A percentile compares a stretch with the other conserved stretches of the same genome.
These are phyloP conservation scores for Lasioglossum figueresi DNA, from an alignment of 2,888 invertebrate species.

Conservation along the genomic window DNA sequence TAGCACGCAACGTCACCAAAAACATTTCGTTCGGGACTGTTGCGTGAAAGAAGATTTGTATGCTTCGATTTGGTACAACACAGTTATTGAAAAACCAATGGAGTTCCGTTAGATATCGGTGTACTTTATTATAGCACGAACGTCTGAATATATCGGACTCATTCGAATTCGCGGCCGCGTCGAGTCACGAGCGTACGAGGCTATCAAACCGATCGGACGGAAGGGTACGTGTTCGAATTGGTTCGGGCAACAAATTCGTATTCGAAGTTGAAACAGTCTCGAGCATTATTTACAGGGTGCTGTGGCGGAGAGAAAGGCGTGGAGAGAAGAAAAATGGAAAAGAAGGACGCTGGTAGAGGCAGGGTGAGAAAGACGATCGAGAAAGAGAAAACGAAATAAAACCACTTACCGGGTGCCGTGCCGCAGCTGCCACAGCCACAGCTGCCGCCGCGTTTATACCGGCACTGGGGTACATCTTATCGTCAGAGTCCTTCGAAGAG, in stretches of 20 bases:
- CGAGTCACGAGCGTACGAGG: neutral
- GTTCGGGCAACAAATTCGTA: neutral
- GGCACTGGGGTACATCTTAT: constrained; percentile 80
- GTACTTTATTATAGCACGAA: neutral
- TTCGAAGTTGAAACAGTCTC: neutral
- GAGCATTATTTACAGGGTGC: neutral
- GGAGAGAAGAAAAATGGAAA: neutral
- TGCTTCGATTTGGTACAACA: no score
- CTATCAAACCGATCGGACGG: neutral
- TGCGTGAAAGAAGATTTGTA: no score
- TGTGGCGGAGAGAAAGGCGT: neutral
- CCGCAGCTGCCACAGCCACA: constrained; percentile 83
- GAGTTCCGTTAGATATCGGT: no score
- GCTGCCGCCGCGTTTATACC: constrained; percentile 83
- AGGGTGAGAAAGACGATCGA: constrained; percentile 15
- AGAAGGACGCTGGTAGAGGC: neutral
- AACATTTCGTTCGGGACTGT: no score
- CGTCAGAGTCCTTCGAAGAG: constrained; percentile 60
- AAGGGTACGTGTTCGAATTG: neutral
- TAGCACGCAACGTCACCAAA: no score
- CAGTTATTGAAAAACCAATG: no score
- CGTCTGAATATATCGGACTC: neutral
- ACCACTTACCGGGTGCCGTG: constrained; percentile 81
- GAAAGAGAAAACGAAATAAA: constrained; percentile 54
- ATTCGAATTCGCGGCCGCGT: neutral